These are phyloP conservation scores for Turnix velox DNA, from an alignment of 2,113 vertebrate species.

Conservation along the genomic window DNA sequence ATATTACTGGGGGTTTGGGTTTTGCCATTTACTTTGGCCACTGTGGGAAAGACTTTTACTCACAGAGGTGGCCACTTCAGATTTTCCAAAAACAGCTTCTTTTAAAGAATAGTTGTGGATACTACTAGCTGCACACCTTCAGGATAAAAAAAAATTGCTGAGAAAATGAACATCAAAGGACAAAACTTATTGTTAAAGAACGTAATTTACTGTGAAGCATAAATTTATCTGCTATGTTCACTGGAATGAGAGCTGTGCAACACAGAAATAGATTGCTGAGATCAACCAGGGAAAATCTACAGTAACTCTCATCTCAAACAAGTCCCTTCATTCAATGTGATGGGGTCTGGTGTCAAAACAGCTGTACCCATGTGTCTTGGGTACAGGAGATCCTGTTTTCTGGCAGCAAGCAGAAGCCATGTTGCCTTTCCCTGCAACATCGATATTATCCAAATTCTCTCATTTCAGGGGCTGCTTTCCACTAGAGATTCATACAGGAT, in stretches of 20 bases:
- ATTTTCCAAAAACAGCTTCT: no score
- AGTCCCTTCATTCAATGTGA: not conserved
- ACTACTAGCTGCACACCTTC: not conserved
- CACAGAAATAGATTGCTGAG: not conserved
- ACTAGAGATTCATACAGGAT: not conserved
- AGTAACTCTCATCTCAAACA: not conserved
- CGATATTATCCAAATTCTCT: not conserved
- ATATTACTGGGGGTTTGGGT: accelerated
- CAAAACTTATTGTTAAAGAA: not conserved
- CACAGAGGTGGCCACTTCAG: accelerated
- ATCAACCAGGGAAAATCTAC: not conserved
- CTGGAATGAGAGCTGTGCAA: not conserved
- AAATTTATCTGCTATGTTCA: not conserved
- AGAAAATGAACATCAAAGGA: not conserved
- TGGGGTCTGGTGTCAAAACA: not conserved
- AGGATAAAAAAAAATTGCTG: not conserved
- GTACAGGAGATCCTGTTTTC: not conserved
- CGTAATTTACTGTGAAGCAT: not conserved
- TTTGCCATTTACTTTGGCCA: not conserved
- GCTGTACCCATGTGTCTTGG: not conserved
- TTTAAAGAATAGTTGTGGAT: not conserved
- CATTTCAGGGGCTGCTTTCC: not conserved
- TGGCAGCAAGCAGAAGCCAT: not conserved
- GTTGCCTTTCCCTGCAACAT: accelerated
- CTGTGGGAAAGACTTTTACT: not conserved